Evolutionary conservation across 2,113 vertebrate species (phyloP), one percentile per base, ranked within the genome.

Genomic region (Egretta garzetta): DNA sequence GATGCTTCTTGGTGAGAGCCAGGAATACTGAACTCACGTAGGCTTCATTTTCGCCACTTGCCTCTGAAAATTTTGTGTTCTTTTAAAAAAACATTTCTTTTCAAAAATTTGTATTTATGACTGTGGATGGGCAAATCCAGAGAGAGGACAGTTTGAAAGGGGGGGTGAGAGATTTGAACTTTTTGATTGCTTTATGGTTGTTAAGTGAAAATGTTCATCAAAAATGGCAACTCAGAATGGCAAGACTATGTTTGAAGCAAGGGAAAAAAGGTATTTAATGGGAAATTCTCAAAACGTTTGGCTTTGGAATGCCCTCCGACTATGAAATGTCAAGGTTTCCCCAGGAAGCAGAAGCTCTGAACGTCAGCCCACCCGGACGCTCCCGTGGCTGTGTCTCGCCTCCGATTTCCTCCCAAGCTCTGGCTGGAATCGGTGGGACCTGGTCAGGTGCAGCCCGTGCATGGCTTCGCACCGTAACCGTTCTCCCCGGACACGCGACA

Each of bases 401-500:
- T 64, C 63, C 47, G 52, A 32, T 68, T 88, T 73, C 6, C 22
- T 68, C 26, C 18, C 37, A 14, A 17, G 28, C 37, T 60, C 9
- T 28, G 62, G 41, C 27, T 50, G 74, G 27, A 19, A 47, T 24
- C 73, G 24, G 49, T 7, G 21, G 81, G 49, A 47, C 35, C 68
- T 28, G 49, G 26, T 4, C 28, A 41, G 82, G 11, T 4, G 18
- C 19, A 4, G 59, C 50, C 49, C 13, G 0, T 21, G 39, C 2
- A 37, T 8, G 59, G 35, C 50, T 75, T 66, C 30, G 20, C 8
- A 1, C 47, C 0, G 0, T 7, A 30, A 20, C 17, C 20, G n/a
- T 37, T 76, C n/a, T 14, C 24, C 22, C 32, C 1, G 0, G 56
- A 58, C 2, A 3, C 49, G 56, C 4, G 8, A 33, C 14, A 0